These are phyloP conservation scores for Pelecanoides urinatrix DNA, from an alignment of 2,113 vertebrate species.

Conservation along the genomic window DNA sequence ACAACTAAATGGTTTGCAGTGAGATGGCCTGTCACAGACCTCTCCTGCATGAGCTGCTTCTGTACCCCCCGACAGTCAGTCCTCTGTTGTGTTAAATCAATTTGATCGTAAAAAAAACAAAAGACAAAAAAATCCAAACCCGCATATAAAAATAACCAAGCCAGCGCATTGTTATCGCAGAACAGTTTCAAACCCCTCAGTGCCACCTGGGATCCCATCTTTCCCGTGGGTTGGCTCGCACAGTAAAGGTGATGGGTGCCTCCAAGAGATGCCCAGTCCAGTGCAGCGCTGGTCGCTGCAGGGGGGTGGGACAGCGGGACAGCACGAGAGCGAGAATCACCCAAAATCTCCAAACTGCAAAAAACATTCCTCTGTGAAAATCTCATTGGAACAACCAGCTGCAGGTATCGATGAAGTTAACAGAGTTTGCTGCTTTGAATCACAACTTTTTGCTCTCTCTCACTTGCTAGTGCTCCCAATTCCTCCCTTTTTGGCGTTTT, in stretches of 20 bases:
- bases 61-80: not conserved
- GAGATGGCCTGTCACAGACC: not conserved
- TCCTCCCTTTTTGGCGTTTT: not conserved
- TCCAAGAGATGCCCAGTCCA: not conserved
- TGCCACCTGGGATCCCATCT: not conserved
- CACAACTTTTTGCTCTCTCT: not conserved
- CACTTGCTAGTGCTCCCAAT: not conserved
- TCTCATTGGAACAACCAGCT: not conserved
- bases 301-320: not conserved
- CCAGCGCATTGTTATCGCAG: not conserved
- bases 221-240: not conserved
- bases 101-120: not conserved
- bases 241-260: not conserved
- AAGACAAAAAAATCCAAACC: rapidly evolving
- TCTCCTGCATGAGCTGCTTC: not conserved
- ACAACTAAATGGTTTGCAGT: not conserved
- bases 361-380: not conserved
- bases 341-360: not conserved
- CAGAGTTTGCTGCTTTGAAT: not conserved
- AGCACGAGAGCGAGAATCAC: not conserved
- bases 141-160: not conserved
- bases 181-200: not conserved
- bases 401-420: not conserved
- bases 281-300: not conserved
- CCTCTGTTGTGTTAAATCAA: not conserved